phyloP scores from a whole-genome alignment of 2,888 invertebrate genomes.

The Tachina fera region DNA sequence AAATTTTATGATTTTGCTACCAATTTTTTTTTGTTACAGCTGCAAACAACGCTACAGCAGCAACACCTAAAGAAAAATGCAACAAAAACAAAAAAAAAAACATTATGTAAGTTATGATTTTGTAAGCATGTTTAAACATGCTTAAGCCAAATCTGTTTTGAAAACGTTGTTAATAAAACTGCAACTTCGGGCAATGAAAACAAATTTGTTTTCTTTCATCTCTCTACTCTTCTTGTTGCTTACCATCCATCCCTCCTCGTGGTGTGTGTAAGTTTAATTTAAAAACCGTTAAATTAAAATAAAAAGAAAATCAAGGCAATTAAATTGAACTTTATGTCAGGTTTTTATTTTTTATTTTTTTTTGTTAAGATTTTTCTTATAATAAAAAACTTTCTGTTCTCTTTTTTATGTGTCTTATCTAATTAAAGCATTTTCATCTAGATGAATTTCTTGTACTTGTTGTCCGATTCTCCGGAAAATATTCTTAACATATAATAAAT shows the following conservation, averaged over 20 bases:
- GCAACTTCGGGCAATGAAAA: constrained; percentile 59
- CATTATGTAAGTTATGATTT: constrained; percentile 52
- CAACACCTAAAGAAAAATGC: constrained; percentile 33
- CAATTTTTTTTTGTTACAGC: constrained; percentile 70
- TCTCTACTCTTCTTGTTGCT: background rate
- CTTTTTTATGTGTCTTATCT: background rate
- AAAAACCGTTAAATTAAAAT: constrained; percentile 4
- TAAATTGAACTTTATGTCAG: constrained; percentile 37
- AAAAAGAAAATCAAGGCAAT: constrained; percentile 20
- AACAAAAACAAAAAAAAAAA: background rate
- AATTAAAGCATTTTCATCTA: constrained; percentile 35
- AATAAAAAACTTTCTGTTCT: background rate
- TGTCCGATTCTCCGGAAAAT: constrained; percentile 14
- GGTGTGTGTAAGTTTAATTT: background rate
- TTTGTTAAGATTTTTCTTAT: constrained; percentile 20
- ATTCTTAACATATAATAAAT: constrained; percentile 40
- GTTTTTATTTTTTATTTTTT: background rate
- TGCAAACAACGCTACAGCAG: constrained; percentile 46
- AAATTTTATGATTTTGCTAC: constrained; percentile 80
- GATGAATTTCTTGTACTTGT: constrained; percentile 2
- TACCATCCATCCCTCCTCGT: background rate
- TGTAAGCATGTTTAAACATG: constrained; percentile 64
- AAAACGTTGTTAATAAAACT: constrained; percentile 7
- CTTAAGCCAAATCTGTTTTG: constrained; percentile 52
- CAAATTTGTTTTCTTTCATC: constrained; percentile 19